A percentile compares a stretch with the other conserved stretches of the same genome.
phyloP scores from a whole-genome alignment of 2,888 invertebrate genomes.

The Catocala sponsa region DNA sequence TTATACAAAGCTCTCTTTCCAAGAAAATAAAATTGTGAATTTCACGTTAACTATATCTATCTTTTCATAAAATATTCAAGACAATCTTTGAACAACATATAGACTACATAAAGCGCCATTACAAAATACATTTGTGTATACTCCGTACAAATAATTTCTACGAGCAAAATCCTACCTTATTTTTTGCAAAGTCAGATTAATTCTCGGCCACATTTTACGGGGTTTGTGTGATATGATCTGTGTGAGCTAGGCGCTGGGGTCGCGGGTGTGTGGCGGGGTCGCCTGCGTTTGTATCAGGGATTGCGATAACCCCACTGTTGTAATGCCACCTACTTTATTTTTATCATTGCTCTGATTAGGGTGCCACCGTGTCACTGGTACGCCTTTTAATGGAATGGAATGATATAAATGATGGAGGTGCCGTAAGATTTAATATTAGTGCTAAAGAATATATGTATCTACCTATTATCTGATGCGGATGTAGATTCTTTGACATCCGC shows the following conservation, averaged over 20 bases:
- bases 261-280: slow-evolving; percentile 2
- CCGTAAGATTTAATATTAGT: not conserved
- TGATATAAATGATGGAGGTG: not conserved
- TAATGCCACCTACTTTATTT: slow-evolving; percentile 35
- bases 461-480: no score
- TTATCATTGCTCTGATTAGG: slow-evolving; percentile 54
- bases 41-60: no score
- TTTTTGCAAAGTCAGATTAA: not conserved
- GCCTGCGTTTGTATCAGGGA: slow-evolving; percentile 26
- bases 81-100: no score
- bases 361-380: slow-evolving; percentile 33
- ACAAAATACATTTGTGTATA: no score
- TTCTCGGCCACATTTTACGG: not conserved
- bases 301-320: slow-evolving; percentile 36
- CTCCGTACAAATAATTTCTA: not conserved
- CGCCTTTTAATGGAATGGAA: slow-evolving; percentile 2
- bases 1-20: no score
- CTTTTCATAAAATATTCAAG: no score
- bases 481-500: no score
- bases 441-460: no score
- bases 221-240: slow-evolving; percentile 34
- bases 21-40: no score
- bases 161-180: slow-evolving; percentile 1
- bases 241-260: slow-evolving; percentile 8
- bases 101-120: no score